Conservation (phyloP, 2,113 vertebrate species). For the Dromiciops gliroides region DNA sequence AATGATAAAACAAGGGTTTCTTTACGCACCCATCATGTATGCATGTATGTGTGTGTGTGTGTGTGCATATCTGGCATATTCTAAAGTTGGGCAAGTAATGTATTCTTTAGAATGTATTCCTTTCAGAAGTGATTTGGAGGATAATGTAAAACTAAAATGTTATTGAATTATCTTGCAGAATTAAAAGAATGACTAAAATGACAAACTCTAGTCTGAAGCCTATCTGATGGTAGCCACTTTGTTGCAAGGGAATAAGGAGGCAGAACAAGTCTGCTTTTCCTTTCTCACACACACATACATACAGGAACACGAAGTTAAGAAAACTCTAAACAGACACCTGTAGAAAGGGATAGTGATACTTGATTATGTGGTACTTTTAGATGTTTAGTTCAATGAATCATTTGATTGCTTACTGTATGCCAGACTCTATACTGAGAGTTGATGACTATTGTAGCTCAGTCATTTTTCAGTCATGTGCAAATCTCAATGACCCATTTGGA, state of each 20-base stretch:
- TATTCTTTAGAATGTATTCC: constrained; percentile 46
- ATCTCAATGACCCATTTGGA: too few relatives aligned
- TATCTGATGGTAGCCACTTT: constrained; percentile 9
- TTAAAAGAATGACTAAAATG: constrained; percentile 12
- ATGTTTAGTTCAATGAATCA: neutral
- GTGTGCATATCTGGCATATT: constrained; percentile 39
- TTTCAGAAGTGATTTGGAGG: neutral
- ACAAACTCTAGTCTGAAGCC: neutral
- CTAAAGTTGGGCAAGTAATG: neutral
- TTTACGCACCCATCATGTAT: constrained; percentile 24
- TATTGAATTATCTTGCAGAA: constrained; percentile 13
- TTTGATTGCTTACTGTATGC: too few relatives aligned
- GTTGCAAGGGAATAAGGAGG: neutral
- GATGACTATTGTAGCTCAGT: too few relatives aligned
- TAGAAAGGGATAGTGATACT: rapidly evolving
- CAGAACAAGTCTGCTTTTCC: rapidly evolving
- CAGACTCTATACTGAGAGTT: too few relatives aligned
- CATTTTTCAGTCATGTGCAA: too few relatives aligned
- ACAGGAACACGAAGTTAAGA: neutral
- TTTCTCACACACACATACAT: neutral
- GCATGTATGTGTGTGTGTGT: too few relatives aligned
- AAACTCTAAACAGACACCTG: neutral
- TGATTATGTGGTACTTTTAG: constrained; percentile 18
- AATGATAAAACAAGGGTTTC: constrained; percentile 56
- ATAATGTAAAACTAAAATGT: constrained; percentile 25